Base-by-base conservation (phyloP, 1,140 invertebrate species). In the Papilio glaucus region DNA sequence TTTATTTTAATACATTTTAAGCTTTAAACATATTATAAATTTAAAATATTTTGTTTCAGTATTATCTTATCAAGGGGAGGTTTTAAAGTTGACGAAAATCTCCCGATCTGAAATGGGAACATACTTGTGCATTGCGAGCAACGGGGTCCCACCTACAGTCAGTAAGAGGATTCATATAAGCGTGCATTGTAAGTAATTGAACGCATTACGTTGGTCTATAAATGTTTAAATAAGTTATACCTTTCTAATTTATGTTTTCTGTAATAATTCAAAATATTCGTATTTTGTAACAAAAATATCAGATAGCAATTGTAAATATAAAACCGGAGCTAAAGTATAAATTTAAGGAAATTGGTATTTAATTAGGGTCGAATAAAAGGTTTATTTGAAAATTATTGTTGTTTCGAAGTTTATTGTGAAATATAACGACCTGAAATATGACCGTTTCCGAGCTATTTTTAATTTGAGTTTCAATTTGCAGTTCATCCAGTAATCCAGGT, bases 401-500 rank as follows among this genome's bases (percentile, higher is more conserved):
- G 60, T 37, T 62, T 37, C 12, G 15, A 62, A 62, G 29, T 37
- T 37, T 15, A 62, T 62, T 29, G 13, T 33, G 9, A 62, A 33
- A 29, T 62, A 37, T 15, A 37, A 62, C 26, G 9, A 62, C n/a
- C 13, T n/a, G 60, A 62, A 61, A 61, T 33, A 61, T 37, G 60
- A n/a, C 7, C 12, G n/a, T 10, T 21, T 12, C n/a, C 15, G 5
- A 37, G 60, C 29, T 61, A 3, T 13, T 4, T 4, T 42, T 61
- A 37, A n/a, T n/a, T 18, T 15, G n/a, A 38, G 15, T 33, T 63
- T 63, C 15, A 10, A 39, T 69, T 69, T 49, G 57, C 94, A 98
- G 97, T 98, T 95, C 95, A 97, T 87, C 97, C 97, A 10, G 95
- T 97, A 77, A 97, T 98, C 85, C 96, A 97, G 92, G 97, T 98